Conservation (phyloP, 2,797 vertebrate genomes). For the Mus minutoides region DNA sequence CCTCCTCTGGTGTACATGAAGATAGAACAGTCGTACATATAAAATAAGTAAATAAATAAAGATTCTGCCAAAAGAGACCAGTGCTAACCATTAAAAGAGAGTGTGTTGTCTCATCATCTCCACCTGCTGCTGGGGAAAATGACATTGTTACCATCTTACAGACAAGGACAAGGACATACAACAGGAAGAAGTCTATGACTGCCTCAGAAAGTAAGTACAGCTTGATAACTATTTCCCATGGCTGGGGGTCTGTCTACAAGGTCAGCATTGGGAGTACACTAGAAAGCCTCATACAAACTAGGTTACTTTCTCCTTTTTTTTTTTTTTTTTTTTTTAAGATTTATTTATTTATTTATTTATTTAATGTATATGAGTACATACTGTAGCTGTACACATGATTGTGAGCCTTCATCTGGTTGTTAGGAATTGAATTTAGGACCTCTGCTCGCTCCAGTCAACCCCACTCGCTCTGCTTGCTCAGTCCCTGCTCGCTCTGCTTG, state of each 20-base stretch:
- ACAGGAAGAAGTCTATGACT: neutral
- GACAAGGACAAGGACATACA: neutral
- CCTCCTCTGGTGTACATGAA: neutral
- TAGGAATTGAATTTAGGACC: too few relatives aligned
- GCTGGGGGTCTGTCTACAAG: too few relatives aligned
- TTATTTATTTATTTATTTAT: too few relatives aligned
- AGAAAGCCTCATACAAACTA: neutral
- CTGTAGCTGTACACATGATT: too few relatives aligned
- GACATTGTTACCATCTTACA: neutral
- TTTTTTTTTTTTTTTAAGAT: too few relatives aligned
- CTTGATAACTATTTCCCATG: neutral
- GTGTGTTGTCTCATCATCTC: neutral
- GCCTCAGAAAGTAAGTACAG: neutral
- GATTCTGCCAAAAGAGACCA: neutral
- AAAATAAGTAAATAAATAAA: neutral
- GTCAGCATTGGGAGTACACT: neutral
- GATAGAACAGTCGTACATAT: neutral
- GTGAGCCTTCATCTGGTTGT: too few relatives aligned
- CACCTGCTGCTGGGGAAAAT: neutral
- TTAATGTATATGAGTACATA: too few relatives aligned
- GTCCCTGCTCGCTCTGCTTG: too few relatives aligned
- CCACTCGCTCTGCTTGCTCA: too few relatives aligned
- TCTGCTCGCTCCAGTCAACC: too few relatives aligned
- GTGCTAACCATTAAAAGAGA: neutral
- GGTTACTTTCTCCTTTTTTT: neutral